A percentile compares a stretch with the other conserved stretches of the same genome.
Conservation (phyloP, 1,140 invertebrate genomes). For the Tetramorium simillimum region DNA sequence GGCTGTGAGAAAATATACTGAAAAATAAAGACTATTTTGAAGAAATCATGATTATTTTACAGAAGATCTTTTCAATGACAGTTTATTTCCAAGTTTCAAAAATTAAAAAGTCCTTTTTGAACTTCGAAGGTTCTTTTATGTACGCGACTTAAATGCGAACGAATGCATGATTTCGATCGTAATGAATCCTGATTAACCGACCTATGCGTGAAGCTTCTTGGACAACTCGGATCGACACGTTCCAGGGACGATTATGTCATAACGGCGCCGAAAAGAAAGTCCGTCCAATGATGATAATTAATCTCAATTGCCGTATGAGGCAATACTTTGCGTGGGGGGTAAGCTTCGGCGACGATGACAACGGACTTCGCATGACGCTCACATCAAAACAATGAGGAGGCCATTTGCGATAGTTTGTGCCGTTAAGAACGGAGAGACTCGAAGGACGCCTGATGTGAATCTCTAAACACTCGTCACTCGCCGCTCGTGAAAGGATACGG, state of each 20-base stretch:
- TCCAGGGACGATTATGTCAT: constrained; percentile 41
- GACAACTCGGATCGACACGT: not conserved
- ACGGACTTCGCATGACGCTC: not conserved
- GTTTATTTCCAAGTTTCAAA: not conserved
- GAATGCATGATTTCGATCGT: constrained; percentile 28
- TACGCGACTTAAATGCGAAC: not conserved
- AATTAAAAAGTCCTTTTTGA: not conserved
- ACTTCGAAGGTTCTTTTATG: not conserved
- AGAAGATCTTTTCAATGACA: not conserved
- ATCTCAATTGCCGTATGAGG: constrained; percentile 30
- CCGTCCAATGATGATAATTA: constrained; percentile 15
- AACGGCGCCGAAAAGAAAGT: constrained; percentile 42
- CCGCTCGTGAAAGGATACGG: constrained; percentile 25
- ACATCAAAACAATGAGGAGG: constrained; percentile 21
- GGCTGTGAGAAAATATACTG: not conserved
- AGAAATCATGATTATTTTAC: not conserved
- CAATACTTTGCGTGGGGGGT: constrained; percentile 8
- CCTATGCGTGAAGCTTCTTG: not conserved
- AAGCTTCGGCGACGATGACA: constrained; percentile 12
- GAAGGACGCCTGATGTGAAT: constrained; percentile 31
- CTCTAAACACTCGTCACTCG: not conserved
- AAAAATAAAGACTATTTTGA: not conserved
- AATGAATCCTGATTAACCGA: not conserved
- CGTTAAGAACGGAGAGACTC: constrained; percentile 7
- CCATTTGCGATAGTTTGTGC: not conserved